These are phyloP conservation scores for Astreopora myriophthalma DNA, from an alignment of 64 coral and sea anemone genomes.

Conservation along the genomic window DNA sequence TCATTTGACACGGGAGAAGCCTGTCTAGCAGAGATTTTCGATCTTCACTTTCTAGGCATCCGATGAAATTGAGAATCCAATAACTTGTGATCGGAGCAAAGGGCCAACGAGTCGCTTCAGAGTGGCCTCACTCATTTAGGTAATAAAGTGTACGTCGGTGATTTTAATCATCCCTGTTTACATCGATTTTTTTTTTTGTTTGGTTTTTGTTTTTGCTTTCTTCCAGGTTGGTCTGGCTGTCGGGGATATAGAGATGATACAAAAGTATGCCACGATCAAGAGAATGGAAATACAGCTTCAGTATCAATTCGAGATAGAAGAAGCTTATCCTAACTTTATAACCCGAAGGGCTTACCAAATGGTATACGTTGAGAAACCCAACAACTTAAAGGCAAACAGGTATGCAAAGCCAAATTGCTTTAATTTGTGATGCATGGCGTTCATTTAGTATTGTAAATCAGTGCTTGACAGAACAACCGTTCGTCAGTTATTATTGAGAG, in stretches of 20 bases:
- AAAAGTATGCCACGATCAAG: conserved; percentile 42
- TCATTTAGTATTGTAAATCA: no score
- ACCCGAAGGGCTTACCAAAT: conserved; percentile 32
- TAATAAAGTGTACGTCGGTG: no score
- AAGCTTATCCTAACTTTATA: conserved; percentile 59
- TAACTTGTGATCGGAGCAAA: no score
- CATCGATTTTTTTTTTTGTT: not conserved
- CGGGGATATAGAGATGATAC: conserved; percentile 52
- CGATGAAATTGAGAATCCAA: no score
- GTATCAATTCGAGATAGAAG: conserved; percentile 50
- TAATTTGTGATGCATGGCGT: no score
- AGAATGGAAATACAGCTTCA: conserved; percentile 52
- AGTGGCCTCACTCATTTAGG: no score
- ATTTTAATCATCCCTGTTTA: not conserved
- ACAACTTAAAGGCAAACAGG: not conserved
- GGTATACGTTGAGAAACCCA: conserved; percentile 28
- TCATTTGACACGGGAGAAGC: no score
- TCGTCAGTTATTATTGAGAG: no score
- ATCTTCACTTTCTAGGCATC: no score
- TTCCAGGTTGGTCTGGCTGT: conserved; percentile 40
- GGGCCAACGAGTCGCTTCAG: no score
- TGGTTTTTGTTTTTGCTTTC: not conserved
- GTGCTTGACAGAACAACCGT: no score
- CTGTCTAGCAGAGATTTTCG: no score
- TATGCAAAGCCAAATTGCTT: not conserved